phyloP scores from a whole-genome alignment of 1,140 invertebrate genomes.

The Agraylea sexmaculata region DNA sequence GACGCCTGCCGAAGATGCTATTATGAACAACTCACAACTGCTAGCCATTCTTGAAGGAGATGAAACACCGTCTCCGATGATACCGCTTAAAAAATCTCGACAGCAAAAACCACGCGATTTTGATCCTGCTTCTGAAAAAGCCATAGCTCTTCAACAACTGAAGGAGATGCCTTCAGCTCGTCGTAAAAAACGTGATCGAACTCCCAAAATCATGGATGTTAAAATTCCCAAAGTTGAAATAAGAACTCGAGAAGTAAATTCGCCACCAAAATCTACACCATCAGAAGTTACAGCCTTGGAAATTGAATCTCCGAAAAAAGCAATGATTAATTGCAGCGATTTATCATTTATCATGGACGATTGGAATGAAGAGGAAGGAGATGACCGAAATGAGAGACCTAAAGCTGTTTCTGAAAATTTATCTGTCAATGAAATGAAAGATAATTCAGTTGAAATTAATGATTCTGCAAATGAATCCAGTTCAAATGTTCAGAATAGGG shows the following conservation, averaged over 20 bases:
- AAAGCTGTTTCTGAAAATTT: too few species aligned
- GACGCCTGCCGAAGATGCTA: too few species aligned
- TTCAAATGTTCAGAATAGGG: constrained; percentile 24
- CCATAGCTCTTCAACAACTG: constrained; percentile 15
- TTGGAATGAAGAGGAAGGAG: constrained; percentile 16
- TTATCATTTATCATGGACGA: constrained; percentile 16
- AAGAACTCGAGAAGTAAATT: too few species aligned
- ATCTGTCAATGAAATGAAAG: too few species aligned
- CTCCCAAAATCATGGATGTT: constrained; percentile 13
- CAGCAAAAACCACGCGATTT: not conserved
- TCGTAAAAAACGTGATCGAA: constrained; percentile 3
- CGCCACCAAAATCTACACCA: not conserved
- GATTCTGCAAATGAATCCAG: constrained; percentile 14
- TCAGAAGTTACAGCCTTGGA: not conserved
- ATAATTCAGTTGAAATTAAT: constrained; percentile 2
- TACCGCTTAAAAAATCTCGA: not conserved
- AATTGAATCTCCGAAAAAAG: not conserved
- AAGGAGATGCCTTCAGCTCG: constrained; percentile 12
- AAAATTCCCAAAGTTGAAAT: constrained; percentile 13
- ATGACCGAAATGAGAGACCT: too few species aligned
- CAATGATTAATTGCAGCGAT: constrained; percentile 1
- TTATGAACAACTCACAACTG: constrained; percentile 12
- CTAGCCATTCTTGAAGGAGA: constrained; percentile 18
- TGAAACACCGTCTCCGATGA: not conserved
- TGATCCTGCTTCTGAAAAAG: constrained; percentile 11